phyloP scores from a whole-genome alignment of 2,888 invertebrate genomes.

The Acheta domesticus region DNA sequence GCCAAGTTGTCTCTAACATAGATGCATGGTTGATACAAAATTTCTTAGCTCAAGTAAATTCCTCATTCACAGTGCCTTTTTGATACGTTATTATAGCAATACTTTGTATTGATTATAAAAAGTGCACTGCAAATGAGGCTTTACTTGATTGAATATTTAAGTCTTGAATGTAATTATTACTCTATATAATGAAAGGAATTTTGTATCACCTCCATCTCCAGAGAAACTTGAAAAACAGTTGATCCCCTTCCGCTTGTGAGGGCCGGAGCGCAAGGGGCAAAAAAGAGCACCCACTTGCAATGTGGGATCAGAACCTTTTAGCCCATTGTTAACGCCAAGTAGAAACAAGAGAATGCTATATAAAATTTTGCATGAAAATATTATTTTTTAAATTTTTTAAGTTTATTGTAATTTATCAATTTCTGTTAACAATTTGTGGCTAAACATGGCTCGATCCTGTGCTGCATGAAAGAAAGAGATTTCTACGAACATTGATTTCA shows the following conservation, averaged over 20 bases:
- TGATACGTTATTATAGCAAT: slow-evolving; percentile 20
- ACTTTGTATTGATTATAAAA: background rate
- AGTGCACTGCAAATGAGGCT: background rate
- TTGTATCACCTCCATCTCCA: slow-evolving; percentile 28
- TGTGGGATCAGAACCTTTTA: slow-evolving; percentile 27
- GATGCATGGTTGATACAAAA: slow-evolving; percentile 28
- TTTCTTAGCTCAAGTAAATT: slow-evolving; percentile 23
- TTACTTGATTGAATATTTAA: slow-evolving; percentile 12
- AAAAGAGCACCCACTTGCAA: slow-evolving; percentile 26
- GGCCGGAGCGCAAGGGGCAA: slow-evolving; percentile 28
- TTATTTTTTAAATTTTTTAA: background rate
- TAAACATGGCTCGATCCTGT: slow-evolving; percentile 18
- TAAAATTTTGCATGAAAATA: background rate
- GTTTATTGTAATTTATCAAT: background rate
- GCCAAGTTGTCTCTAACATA: slow-evolving; percentile 30
- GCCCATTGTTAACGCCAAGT: slow-evolving; percentile 27
- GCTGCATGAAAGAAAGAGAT: slow-evolving; percentile 6
- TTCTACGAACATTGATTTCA: slow-evolving; percentile 31
- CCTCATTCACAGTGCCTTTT: background rate
- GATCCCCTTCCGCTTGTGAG: slow-evolving; percentile 27
- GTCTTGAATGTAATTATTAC: background rate
- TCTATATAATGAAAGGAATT: slow-evolving; percentile 26
- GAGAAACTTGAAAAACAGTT: background rate
- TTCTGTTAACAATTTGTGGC: slow-evolving; percentile 3
- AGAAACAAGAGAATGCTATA: background rate